Conservation (phyloP, 2,888 invertebrate genomes). For the Hyppa rectilinea region DNA sequence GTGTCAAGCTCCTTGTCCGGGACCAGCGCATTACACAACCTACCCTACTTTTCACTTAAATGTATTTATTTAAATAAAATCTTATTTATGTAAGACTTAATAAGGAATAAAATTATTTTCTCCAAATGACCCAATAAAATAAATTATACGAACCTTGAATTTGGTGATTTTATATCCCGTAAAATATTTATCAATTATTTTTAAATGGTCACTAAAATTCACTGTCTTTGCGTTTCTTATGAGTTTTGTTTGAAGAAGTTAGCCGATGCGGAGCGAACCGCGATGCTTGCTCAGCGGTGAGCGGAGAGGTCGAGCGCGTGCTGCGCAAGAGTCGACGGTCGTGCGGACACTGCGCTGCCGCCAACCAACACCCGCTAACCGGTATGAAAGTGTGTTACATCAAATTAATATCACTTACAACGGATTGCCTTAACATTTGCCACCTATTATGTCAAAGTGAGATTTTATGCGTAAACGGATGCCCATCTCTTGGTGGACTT, state of each 20-base stretch:
- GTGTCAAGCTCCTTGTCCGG: conserved; percentile 23
- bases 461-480: conserved; percentile 50
- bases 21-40: conserved; percentile 24
- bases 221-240: conserved; percentile 44
- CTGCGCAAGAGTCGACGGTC: conserved; percentile 82
- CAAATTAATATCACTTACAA: conserved; percentile 87
- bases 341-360: conserved; percentile 78
- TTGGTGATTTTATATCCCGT: conserved; percentile 44
- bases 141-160: conserved; percentile 55
- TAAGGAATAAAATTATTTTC: conserved; percentile 20
- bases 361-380: conserved; percentile 70
- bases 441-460: conserved; percentile 77
- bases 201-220: conserved; percentile 52
- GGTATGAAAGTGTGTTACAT: conserved; percentile 85
- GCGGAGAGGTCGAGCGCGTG: conserved; percentile 67
- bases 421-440: conserved; percentile 81
- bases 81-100: too few species aligned
- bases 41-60: conserved; percentile 40
- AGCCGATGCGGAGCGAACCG: conserved; percentile 51
- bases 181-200: conserved; percentile 22
- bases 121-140: conserved; percentile 24
- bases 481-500: conserved; percentile 34
- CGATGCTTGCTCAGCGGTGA: conserved; percentile 69
- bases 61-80: too few species aligned
- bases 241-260: conserved; percentile 38